Conservation (phyloP, 2,113 vertebrate species). For the Mugil cephalus region DNA sequence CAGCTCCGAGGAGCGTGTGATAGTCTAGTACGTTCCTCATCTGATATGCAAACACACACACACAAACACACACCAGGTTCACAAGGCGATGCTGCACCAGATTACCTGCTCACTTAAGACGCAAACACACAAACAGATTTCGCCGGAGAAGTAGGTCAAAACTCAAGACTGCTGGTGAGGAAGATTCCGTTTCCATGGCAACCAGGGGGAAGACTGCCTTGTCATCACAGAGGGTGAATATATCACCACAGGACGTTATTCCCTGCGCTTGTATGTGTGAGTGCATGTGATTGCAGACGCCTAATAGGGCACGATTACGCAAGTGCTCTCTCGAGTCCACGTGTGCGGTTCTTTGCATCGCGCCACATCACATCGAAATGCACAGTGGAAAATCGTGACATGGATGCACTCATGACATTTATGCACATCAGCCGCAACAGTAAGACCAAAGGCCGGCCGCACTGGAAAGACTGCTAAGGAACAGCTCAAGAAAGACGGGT, state of each 20-base stretch:
- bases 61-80: constrained; percentile 14
- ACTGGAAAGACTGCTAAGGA: too few species aligned
- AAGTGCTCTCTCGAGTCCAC: neutral
- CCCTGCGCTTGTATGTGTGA: neutral
- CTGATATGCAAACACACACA: constrained; percentile 14
- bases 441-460: too few species aligned
- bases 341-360: neutral
- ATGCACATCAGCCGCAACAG: too few species aligned
- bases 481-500: too few species aligned
- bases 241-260: constrained; percentile 16
- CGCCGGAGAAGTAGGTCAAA: constrained; percentile 68
- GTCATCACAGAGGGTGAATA: constrained; percentile 39
- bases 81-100: neutral
- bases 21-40: neutral
- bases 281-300: constrained; percentile 12
- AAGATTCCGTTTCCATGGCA: constrained; percentile 73
- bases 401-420: too few species aligned
- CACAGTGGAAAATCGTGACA: neutral
- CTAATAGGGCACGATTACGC: constrained; percentile 23
- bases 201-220: constrained; percentile 49
- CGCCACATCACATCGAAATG: neutral
- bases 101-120: constrained; percentile 31
- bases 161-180: constrained; percentile 38
- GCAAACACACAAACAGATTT: constrained; percentile 17
- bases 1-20: constrained; percentile 1